phyloP scores from a whole-genome alignment of 2,888 invertebrate species.

The Amphiduros pacificus region DNA sequence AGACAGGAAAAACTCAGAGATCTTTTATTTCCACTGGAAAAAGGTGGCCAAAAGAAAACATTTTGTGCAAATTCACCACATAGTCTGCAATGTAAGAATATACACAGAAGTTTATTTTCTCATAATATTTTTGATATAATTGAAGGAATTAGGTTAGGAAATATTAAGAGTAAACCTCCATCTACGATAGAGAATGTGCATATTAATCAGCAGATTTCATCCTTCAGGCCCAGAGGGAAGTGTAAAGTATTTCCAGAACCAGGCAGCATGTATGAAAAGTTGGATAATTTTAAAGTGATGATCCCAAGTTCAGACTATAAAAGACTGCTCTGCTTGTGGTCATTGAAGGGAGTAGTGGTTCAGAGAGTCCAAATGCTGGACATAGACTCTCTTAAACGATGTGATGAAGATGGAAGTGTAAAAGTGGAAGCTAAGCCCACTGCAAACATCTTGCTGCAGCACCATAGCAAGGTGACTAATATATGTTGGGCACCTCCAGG shows the following conservation, averaged over 20 bases:
- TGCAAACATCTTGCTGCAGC: slow-evolving; percentile 30
- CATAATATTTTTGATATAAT: no score
- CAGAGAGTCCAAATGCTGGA: slow-evolving; percentile 42
- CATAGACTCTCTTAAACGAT: slow-evolving; percentile 1
- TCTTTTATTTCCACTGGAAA: no score
- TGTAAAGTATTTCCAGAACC: background rate
- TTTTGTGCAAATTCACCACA: no score
- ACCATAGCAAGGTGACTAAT: slow-evolving; percentile 41
- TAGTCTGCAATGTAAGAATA: no score
- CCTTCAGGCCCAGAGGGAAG: background rate
- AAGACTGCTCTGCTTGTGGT: slow-evolving; percentile 40
- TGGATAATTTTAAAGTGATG: slow-evolving; percentile 42
- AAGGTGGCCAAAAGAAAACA: no score
- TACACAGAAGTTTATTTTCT: no score
- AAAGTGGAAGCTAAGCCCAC: background rate
- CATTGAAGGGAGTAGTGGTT: slow-evolving; percentile 36
- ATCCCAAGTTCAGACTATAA: slow-evolving; percentile 26
- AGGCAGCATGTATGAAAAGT: background rate
- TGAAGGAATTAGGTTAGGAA: no score
- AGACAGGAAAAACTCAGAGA: slow-evolving; percentile 10
- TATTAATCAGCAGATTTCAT: no score
- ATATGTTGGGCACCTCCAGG: slow-evolving; percentile 38
- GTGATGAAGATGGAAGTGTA: background rate
- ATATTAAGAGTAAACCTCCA: no score
- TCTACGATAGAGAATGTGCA: no score